Evolutionary conservation across 2,888 invertebrate genomes (phyloP).

Genomic region (Cantharis nigra): DNA sequence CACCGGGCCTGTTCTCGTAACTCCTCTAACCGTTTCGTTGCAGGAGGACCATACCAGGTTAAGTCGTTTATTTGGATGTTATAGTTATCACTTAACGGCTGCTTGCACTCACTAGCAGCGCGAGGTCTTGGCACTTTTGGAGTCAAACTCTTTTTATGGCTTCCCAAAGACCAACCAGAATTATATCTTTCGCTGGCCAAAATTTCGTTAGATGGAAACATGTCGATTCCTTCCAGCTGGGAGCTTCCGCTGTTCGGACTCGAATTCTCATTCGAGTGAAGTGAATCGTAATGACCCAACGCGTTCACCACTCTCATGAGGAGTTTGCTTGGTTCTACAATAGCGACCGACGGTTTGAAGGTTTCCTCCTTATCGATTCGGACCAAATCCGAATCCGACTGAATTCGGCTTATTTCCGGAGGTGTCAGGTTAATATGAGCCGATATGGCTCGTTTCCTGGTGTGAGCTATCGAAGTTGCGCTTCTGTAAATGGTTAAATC

Average conservation of each 20-base stretch:
- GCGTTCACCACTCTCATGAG: constrained; percentile 79
- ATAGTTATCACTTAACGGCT: constrained; percentile 50
- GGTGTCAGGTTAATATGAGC: constrained; percentile 56
- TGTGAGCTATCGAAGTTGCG: constrained; percentile 55
- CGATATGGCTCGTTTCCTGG: constrained; percentile 64
- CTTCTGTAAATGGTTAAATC: constrained; percentile 66
- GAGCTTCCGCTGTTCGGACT: constrained; percentile 46
- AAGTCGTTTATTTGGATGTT: constrained; percentile 55
- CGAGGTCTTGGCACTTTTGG: constrained; percentile 59
- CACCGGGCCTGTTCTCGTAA: constrained; percentile 44
- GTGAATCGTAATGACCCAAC: constrained; percentile 64
- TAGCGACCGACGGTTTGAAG: constrained; percentile 67
- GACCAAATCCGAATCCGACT: constrained; percentile 79
- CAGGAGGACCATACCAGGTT: constrained; percentile 73
- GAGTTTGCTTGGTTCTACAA: constrained; percentile 76
- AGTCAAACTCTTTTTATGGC: constrained; percentile 51
- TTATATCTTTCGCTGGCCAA: constrained; percentile 67
- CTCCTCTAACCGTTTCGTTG: constrained; percentile 64
- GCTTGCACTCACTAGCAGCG: constrained; percentile 64
- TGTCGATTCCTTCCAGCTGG: constrained; percentile 64
- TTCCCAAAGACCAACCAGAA: constrained; percentile 62
- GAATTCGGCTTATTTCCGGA: constrained; percentile 61
- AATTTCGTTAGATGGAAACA: constrained; percentile 76
- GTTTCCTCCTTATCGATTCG: constrained; percentile 80
- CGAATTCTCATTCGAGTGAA: constrained; percentile 25